phyloP scores from a whole-genome alignment of 2,888 invertebrate species.

The Stenoptilia bipunctidactyla region DNA sequence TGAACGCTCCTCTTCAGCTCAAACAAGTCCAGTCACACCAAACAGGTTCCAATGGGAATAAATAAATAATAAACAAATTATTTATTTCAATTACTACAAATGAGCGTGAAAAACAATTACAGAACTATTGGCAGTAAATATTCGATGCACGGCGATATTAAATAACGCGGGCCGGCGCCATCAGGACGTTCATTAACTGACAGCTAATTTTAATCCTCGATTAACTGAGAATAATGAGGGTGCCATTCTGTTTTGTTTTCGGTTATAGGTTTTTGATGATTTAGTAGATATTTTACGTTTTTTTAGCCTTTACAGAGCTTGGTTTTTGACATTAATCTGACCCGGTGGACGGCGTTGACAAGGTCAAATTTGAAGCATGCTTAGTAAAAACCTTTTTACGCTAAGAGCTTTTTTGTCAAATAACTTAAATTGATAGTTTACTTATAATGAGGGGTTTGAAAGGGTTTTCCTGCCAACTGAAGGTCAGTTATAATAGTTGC shows the following conservation, averaged over 20 bases:
- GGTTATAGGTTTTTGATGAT: not conserved
- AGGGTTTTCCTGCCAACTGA: too few relatives aligned
- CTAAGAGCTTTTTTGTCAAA: too few relatives aligned
- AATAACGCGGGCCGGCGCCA: constrained; percentile 36
- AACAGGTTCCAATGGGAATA: not conserved
- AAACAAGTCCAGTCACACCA: not conserved
- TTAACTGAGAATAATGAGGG: constrained; percentile 49
- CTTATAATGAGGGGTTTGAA: too few relatives aligned
- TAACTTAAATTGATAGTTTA: too few relatives aligned
- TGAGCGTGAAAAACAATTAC: constrained; percentile 68
- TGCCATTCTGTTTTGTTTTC: constrained; percentile 8
- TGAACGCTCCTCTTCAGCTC: too few relatives aligned
- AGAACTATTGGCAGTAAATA: constrained; percentile 42
- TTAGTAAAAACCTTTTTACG: too few relatives aligned
- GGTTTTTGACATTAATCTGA: too few relatives aligned
- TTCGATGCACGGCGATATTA: constrained; percentile 33
- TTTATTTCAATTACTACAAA: constrained; percentile 59
- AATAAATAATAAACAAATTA: constrained; percentile 48
- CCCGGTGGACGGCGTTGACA: too few relatives aligned
- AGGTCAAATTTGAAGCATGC: too few relatives aligned
- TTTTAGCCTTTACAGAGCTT: too few relatives aligned
- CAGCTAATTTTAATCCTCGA: constrained; percentile 63
- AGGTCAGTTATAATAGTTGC: too few relatives aligned
- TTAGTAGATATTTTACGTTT: too few relatives aligned
- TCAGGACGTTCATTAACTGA: constrained; percentile 37